Conservation (phyloP, 30 jellyfish, hydroid and myxozoan species). For the Cassiopea andromeda region DNA sequence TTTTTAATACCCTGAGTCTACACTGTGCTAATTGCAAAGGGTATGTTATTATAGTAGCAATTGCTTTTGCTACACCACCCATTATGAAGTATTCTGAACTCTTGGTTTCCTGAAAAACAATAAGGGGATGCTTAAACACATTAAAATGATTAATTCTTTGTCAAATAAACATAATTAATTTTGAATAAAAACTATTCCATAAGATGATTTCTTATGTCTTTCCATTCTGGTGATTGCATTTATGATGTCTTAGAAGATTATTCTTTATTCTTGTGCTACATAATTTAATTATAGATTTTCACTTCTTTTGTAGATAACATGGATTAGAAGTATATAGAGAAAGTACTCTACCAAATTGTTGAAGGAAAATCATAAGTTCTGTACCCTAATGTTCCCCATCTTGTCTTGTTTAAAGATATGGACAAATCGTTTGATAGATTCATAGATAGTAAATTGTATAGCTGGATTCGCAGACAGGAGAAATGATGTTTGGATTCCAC, state of each 20-base stretch:
- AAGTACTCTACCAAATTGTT: background rate
- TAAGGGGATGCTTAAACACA: no score
- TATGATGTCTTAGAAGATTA: background rate
- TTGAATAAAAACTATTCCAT: no score
- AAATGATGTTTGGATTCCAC: conserved; percentile 89
- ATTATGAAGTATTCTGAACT: conserved; percentile 73
- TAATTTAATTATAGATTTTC: background rate
- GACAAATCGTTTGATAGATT: conserved; percentile 80
- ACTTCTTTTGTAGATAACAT: background rate
- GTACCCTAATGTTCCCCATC: conserved; percentile 44
- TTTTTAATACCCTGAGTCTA: conserved; percentile 76
- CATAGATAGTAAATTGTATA: conserved; percentile 93
- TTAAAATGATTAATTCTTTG: no score
- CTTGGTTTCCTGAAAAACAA: conserved; percentile 62
- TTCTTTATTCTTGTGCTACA: background rate
- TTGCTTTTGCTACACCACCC: conserved; percentile 98
- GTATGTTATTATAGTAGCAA: conserved; percentile 90
- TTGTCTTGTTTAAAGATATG: conserved; percentile 18
- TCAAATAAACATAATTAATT: no score
- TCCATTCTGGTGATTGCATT: no score
- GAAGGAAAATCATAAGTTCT: background rate
- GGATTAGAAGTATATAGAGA: background rate
- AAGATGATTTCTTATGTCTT: no score
- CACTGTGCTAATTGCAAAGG: conserved; percentile 95
- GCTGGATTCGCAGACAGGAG: conserved; percentile 96